phyloP scores from a whole-genome alignment of 2,888 invertebrate genomes.

The Cephus pygmeus region DNA sequence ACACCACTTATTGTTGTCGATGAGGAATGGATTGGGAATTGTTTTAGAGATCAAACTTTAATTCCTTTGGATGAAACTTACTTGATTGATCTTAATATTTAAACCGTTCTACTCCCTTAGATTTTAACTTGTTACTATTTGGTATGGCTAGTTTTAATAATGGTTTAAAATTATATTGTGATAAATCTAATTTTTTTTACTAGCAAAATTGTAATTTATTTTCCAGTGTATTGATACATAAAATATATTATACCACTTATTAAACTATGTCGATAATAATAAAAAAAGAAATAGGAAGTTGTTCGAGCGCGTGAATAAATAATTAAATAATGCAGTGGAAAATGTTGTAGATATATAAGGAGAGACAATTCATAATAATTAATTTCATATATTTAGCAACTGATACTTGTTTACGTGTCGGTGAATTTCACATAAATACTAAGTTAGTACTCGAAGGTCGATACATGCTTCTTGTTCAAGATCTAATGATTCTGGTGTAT shows the following conservation, averaged over 20 bases:
- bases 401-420: background rate
- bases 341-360: background rate
- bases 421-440: background rate
- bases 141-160: background rate
- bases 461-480: constrained; percentile 57
- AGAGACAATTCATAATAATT: background rate
- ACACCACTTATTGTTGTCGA: background rate
- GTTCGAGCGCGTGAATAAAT: background rate
- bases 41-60: background rate
- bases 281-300: background rate
- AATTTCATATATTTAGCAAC: background rate
- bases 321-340: background rate
- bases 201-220: background rate
- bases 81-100: background rate
- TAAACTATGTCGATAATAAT: background rate
- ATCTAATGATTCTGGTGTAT: constrained; percentile 55
- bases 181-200: background rate
- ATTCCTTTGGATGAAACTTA: background rate
- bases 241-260: background rate
- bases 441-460: constrained; percentile 41
- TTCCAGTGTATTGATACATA: background rate
- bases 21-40: background rate
- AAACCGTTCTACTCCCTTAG: background rate
- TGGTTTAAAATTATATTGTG: background rate
- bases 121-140: background rate